Evolutionary conservation across 2,113 vertebrate species (phyloP).

Genomic region (Manacus vitellinus): DNA sequence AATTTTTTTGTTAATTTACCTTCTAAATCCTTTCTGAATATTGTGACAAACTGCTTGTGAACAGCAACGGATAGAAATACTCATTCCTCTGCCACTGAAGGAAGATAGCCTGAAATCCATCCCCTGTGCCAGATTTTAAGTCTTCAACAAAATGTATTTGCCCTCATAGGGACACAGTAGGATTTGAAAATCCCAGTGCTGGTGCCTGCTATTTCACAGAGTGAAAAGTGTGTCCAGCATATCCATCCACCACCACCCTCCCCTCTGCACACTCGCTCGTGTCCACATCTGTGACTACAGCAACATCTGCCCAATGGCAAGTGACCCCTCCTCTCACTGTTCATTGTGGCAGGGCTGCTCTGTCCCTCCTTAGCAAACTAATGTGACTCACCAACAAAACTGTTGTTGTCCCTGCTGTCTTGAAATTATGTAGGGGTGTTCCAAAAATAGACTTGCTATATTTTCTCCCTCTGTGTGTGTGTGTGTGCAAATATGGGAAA

Average conservation of each 20-base stretch:
- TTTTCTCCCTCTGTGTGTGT: background rate
- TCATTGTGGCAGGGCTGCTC: background rate
- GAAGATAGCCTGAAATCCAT: background rate
- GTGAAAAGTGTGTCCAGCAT: background rate
- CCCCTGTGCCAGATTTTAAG: background rate
- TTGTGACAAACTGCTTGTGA: background rate
- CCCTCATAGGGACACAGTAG: background rate
- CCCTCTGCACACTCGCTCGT: accelerated
- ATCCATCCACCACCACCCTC: background rate
- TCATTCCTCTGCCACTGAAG: background rate
- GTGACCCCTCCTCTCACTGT: background rate
- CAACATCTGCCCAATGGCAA: background rate
- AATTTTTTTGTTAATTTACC: background rate
- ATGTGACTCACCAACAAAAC: background rate
- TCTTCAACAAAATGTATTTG: background rate
- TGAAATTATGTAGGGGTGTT: background rate
- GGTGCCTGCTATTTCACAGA: background rate
- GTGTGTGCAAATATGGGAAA: background rate
- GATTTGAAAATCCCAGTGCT: background rate
- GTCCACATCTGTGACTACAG: background rate
- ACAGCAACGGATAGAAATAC: background rate
- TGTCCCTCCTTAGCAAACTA: background rate
- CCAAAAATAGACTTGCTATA: background rate
- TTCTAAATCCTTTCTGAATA: background rate
- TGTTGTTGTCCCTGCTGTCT: background rate